phyloP scores from a whole-genome alignment of 2,113 vertebrate genomes.

The Sinocyclocheilus maitianheensis region DNA sequence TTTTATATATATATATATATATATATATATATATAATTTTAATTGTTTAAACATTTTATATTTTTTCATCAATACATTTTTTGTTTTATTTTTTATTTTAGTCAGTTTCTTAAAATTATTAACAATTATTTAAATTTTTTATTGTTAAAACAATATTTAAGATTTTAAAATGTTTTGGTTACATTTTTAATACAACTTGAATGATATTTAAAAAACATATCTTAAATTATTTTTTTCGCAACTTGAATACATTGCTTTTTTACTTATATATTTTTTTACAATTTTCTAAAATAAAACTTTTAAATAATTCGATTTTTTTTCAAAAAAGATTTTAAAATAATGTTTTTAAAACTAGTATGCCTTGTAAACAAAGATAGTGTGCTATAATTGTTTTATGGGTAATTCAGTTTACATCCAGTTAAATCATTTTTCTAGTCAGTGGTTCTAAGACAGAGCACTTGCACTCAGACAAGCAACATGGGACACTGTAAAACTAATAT shows the following conservation, averaged over 20 bases:
- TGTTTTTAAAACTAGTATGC: not conserved
- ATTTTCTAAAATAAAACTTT: no score
- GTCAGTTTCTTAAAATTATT: not conserved
- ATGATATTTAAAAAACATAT: not conserved
- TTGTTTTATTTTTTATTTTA: not conserved
- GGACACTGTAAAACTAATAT: not conserved
- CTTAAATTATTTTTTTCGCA: no score
- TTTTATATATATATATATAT: no score
- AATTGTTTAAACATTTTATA: no score
- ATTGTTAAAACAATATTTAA: not conserved
- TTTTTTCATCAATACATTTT: no score
- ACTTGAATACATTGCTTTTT: no score
- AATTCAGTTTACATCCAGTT: not conserved
- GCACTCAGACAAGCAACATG: not conserved
- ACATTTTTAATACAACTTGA: not conserved
- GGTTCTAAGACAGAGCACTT: not conserved
- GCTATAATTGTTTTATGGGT: not conserved
- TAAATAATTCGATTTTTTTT: not conserved
- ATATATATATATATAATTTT: no score
- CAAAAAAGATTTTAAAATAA: not conserved
- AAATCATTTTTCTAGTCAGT: not conserved
- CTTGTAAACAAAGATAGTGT: not conserved
- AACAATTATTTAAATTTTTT: not conserved
- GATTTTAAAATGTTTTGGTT: not conserved
- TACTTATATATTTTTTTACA: no score